Conservation (phyloP, 2,888 invertebrate species). For the Scotopteryx bipunctaria region DNA sequence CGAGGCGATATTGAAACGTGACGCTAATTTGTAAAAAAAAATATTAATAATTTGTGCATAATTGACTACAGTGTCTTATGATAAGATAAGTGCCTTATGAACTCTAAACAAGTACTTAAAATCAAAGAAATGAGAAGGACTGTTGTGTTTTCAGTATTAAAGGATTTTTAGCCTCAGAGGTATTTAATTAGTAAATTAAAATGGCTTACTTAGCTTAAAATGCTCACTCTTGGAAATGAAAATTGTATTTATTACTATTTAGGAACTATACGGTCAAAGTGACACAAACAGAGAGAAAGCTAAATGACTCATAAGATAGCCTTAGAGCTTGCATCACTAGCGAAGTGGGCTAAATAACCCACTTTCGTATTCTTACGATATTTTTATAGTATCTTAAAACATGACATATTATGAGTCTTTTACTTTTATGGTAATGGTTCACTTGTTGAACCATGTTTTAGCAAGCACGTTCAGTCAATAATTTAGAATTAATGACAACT, state of each 20-base stretch:
- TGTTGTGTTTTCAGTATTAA: constrained; percentile 61
- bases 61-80: constrained; percentile 60
- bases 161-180: constrained; percentile 36
- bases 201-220: constrained; percentile 23
- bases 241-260: constrained; percentile 23
- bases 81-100: constrained; percentile 61
- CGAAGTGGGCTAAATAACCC: constrained; percentile 36
- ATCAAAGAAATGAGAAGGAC: constrained; percentile 49
- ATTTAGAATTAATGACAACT: constrained; percentile 15
- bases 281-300: constrained; percentile 32
- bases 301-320: constrained; percentile 39
- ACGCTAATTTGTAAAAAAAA: constrained; percentile 29
- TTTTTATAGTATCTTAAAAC: constrained; percentile 30
- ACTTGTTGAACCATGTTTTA: constrained; percentile 21
- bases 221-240: constrained; percentile 33
- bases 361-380: constrained; percentile 37
- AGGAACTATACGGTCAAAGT: constrained; percentile 14
- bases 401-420: constrained; percentile 23
- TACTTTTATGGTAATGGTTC: constrained; percentile 23
- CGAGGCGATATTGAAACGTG: constrained; percentile 34
- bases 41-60: constrained; percentile 29
- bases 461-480: constrained; percentile 31
- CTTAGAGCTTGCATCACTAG: constrained; percentile 36
- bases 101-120: constrained; percentile 57
- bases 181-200: constrained; percentile 36